Percentiles rank a stretch among this genome's conserved stretches.
These are phyloP conservation scores for Mustelus asterias DNA, from an alignment of 2,113 vertebrate genomes.

Conservation along the genomic window DNA sequence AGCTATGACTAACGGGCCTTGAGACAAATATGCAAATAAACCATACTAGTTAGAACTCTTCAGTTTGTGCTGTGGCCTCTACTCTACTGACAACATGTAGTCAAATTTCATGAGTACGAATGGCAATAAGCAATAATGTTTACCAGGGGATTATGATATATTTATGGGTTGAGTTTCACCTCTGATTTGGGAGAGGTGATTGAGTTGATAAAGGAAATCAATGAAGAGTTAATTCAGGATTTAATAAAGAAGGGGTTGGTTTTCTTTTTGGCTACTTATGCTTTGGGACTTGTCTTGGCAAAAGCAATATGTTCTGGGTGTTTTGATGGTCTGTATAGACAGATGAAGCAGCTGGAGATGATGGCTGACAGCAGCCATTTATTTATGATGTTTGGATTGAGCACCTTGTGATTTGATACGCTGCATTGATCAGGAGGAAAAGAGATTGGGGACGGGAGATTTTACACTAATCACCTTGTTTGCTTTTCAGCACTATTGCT, in stretches of 20 bases:
- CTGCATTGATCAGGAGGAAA: too few relatives aligned
- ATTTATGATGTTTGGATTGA: background rate
- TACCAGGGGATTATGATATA: background rate
- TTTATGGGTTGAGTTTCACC: background rate
- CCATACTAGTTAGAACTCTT: background rate
- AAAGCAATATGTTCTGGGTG: background rate
- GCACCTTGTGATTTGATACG: background rate
- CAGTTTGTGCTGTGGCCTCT: background rate
- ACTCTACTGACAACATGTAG: background rate
- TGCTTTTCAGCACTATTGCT: background rate
- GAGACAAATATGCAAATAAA: background rate
- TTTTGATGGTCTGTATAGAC: background rate
- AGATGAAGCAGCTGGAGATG: background rate
- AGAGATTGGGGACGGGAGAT: too few relatives aligned
- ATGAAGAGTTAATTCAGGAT: background rate
- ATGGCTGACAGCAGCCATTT: background rate
- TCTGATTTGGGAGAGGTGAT: background rate
- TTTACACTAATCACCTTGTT: background rate
- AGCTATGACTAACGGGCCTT: background rate
- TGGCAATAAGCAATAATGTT: background rate
- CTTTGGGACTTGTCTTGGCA: background rate
- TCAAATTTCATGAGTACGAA: background rate
- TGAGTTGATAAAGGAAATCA: background rate
- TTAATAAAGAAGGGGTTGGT: background rate
- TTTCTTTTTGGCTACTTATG: background rate